Conservation (phyloP, 2,888 invertebrate genomes). For the Cyclophora albipunctata region DNA sequence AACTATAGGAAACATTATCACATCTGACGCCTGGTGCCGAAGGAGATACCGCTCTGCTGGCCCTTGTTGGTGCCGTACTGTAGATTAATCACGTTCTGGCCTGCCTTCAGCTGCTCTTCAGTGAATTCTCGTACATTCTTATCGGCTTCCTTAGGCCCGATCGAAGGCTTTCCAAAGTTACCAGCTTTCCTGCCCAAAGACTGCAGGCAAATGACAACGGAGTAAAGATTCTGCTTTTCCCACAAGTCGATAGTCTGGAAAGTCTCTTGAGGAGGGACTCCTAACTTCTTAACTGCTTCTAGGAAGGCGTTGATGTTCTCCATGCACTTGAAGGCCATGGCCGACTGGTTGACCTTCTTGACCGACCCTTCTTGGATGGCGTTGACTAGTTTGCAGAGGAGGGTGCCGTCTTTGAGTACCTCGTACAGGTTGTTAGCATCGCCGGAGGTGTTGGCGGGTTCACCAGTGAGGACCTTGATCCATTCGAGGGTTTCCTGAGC, state of each 20-base stretch:
- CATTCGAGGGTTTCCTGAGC: slow-evolving; percentile 95
- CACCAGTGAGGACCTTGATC: slow-evolving; percentile 90
- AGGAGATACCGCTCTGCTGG: slow-evolving; percentile 95
- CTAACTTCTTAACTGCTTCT: slow-evolving; percentile 87
- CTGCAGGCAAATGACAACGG: slow-evolving; percentile 96
- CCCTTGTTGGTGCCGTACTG: slow-evolving; percentile 99
- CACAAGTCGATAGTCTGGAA: slow-evolving; percentile 99
- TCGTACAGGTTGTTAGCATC: slow-evolving; percentile 93
- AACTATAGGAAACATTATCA: slow-evolving; percentile 61
- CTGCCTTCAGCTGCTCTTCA: slow-evolving; percentile 94
- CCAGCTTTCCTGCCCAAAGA: slow-evolving; percentile 95
- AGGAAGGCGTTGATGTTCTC: slow-evolving; percentile 97
- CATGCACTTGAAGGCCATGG: slow-evolving; percentile 98
- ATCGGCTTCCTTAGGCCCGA: slow-evolving; percentile 97
- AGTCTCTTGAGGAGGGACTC: slow-evolving; percentile 94
- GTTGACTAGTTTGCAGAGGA: slow-evolving; percentile 93
- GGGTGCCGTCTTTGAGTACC: slow-evolving; percentile 90
- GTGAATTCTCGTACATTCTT: slow-evolving; percentile 94
- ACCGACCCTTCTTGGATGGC: slow-evolving; percentile 88
- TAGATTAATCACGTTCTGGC: slow-evolving; percentile 93
- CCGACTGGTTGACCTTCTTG: slow-evolving; percentile 92
- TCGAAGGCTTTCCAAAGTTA: slow-evolving; percentile 88
- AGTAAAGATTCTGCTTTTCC: slow-evolving; percentile 96
- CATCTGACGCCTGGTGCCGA: slow-evolving; percentile 97
- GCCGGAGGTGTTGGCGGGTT: slow-evolving; percentile 88